Base-by-base conservation (phyloP, 2,113 vertebrate genomes). In the Daphoenositta chrysoptera region DNA sequence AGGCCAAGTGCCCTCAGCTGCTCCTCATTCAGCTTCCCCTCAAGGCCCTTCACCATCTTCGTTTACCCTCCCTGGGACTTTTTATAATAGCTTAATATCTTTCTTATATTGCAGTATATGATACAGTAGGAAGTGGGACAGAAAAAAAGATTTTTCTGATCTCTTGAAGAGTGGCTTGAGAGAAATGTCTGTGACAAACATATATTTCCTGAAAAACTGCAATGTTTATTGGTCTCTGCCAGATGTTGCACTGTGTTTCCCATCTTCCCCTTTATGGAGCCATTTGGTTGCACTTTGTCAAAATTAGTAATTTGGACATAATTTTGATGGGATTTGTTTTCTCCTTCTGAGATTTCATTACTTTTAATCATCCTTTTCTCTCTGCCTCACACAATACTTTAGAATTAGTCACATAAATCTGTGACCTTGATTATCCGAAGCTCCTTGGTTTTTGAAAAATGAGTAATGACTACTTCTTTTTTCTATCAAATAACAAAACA, bases 11-110 rank as follows among this genome's bases (percentile, higher is more conserved):
- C 12, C 30, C 50, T 65, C 2, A 66, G 42, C 13, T 3, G 2
- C 24, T 50, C 2, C 31, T 76, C 71, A 17, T 1, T 1, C 0
- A 1, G 26, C 7, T 26, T 42, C 44, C 6, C 9, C 6, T 30
- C 21, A 9, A 31, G 8, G 0, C 5, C 4, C 14, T 50, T 58
- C 83, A 50, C 13, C 13, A 31, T 42, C 26, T 11, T 48, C 4
- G 1, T 35, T 35, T 35, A 9, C 3, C 10, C 11, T 58, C 11
- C 21, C 50, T 44, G 19, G 27, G 18, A 33, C 6, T 68, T 12
- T 22, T 15, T 66, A 31, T n/a, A 13, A 4, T 18, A 22, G 31
- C 6, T 76, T 35, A 21, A 27, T 50, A 21, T 14, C 14, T 30
- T 65, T 24, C 30, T 23, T 18, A 31, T 33, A 22, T 44, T 77